phyloP scores from a whole-genome alignment of 2,888 invertebrate species.

The Microplitis deprimator region DNA sequence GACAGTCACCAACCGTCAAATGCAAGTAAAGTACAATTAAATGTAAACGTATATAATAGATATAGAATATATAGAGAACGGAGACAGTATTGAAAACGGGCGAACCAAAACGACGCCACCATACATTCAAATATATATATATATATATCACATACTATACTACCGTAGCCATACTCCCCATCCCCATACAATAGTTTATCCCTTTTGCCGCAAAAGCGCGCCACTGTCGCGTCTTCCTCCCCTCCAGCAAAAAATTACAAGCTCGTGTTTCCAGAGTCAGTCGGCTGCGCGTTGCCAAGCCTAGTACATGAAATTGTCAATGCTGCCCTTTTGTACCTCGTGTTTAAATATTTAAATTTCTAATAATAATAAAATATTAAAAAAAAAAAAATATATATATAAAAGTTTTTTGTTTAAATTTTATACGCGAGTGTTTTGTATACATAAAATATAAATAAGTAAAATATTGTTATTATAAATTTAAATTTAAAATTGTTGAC shows the following conservation, averaged over 20 bases:
- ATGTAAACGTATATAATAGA: not conserved
- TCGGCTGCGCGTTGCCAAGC: constrained; percentile 68
- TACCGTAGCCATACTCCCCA: constrained; percentile 9
- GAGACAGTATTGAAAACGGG: constrained; percentile 43
- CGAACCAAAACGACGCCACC: constrained; percentile 52
- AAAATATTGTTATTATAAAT: not conserved
- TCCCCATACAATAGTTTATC: constrained; percentile 42
- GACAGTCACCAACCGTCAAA: not conserved
- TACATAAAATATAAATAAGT: not conserved
- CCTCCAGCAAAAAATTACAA: not conserved
- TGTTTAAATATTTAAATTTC: constrained; percentile 36
- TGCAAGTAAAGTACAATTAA: not conserved
- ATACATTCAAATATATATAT: constrained; percentile 35
- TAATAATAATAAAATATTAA: not conserved
- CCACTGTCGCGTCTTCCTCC: constrained; percentile 4
- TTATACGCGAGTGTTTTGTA: not conserved
- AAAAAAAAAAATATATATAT: not conserved
- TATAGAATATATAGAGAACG: not conserved
- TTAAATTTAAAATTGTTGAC: too few relatives aligned
- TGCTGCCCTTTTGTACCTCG: constrained; percentile 54
- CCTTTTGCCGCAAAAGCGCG: not conserved
- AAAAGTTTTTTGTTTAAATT: not conserved
- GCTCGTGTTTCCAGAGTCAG: constrained; percentile 55
- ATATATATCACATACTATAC: not conserved
- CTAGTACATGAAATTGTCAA: constrained; percentile 64